These are phyloP conservation scores for Oreochromis grahami DNA, from an alignment of 2,797 vertebrate species.

Conservation along the genomic window DNA sequence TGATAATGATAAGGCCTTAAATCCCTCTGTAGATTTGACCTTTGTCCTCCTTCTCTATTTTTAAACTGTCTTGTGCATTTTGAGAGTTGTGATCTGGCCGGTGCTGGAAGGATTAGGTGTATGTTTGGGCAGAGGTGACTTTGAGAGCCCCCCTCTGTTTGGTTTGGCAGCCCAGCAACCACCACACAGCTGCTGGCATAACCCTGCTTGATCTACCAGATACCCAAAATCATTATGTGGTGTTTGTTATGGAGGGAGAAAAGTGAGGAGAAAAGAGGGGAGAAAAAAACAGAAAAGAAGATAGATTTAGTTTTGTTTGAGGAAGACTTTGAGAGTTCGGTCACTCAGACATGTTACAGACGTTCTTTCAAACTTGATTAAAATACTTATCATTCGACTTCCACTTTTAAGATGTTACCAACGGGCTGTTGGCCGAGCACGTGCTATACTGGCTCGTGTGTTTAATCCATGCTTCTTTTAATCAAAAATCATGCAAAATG, in stretches of 20 bases:
- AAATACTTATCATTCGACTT: constrained; percentile 12
- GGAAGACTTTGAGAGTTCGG: constrained; percentile 44
- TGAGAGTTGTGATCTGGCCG: constrained; percentile 80
- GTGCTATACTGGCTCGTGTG: not conserved
- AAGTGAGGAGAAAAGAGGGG: constrained; percentile 9
- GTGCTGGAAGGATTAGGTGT: constrained; percentile 84
- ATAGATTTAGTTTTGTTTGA: constrained; percentile 51
- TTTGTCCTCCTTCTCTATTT: constrained; percentile 81
- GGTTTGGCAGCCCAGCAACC: constrained; percentile 55
- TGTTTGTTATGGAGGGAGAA: constrained; percentile 52
- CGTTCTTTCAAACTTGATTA: constrained; percentile 24
- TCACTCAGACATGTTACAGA: constrained; percentile 34
- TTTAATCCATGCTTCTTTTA: not conserved
- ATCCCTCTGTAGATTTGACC: constrained; percentile 81
- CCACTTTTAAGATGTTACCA: constrained; percentile 2
- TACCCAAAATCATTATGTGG: constrained; percentile 65
- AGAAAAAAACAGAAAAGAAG: not conserved
- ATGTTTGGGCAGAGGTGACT: constrained; percentile 91
- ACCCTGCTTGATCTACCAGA: constrained; percentile 61
- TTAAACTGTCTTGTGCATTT: constrained; percentile 76
- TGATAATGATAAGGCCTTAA: constrained; percentile 84
- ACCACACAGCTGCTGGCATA: constrained; percentile 58
- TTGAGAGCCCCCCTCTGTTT: constrained; percentile 76
- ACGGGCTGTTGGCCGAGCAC: not conserved
- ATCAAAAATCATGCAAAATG: not conserved